Evolutionary conservation across 2,888 invertebrate species (phyloP), one percentile per base, ranked within the genome.

Genomic region (Pediacus dermestoides): DNA sequence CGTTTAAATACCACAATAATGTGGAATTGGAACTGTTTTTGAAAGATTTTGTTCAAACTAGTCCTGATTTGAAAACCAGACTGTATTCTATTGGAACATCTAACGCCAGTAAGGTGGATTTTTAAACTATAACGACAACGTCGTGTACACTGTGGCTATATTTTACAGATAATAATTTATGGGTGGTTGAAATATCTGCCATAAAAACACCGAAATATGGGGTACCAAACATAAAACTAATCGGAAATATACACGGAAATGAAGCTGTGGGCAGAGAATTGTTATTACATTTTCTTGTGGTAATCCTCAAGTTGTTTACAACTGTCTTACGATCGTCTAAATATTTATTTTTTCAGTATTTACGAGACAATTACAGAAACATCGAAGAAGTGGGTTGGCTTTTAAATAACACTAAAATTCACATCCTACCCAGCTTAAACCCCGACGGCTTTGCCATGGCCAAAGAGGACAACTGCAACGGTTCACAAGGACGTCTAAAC

Each of bases 161-260:
- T 23, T 16, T 54, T 58, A 16, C 59, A 79, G 80, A 71, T 12
- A 62, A 68, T 34, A 71, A 77, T 15, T 60, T 81, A 33, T 77
- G 75, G 77, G 79, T 78, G n/a, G 57, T 79, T 46, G 73, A 75
- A 45, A 53, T 78, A 11, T 70, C 73, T 2, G 68, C 70, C 8
- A 61, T 67, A 1, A 64, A 64, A 2, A 52, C 55, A 40, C 53
- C 55, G 14, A 60, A 57, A 40, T 31, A 64, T 2, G 70, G 70
- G 1, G 62, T 80, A 42, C 85, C 85, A 1, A 81, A 83, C 63
- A 77, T 86, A 39, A 85, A 85, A 66, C 75, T 82, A 48, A 72
- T 86, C 23, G 85, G 76, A 15, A 85, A 84, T 62, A 83, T 86
- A 71, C 85, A 86, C 61, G 86, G 85, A 16, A 80, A 83, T 61